Percentiles rank a stretch among this genome's conserved stretches.
These are phyloP conservation scores for Zosterops pallidus DNA, from an alignment of 2,113 vertebrate genomes.

Conservation along the genomic window DNA sequence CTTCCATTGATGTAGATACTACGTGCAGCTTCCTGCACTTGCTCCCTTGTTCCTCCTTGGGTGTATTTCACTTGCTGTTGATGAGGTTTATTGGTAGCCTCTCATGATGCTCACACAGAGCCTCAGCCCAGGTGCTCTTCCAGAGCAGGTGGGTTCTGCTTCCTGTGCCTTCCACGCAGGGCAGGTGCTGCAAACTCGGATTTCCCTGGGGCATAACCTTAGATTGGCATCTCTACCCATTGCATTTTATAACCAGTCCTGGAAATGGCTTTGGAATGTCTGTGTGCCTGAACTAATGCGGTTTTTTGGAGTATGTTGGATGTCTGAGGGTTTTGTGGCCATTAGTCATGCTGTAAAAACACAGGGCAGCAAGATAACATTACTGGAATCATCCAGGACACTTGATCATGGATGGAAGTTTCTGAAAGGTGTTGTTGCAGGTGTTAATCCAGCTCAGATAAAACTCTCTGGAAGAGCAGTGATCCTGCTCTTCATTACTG, in stretches of 20 bases:
- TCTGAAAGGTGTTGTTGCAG: not conserved
- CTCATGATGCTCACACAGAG: not conserved
- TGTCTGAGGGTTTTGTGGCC: not conserved
- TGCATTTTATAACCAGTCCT: rapidly evolving
- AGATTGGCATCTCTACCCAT: not conserved
- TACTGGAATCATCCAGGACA: not conserved
- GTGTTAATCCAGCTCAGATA: not conserved
- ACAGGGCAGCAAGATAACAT: not conserved
- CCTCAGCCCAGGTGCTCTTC: not conserved
- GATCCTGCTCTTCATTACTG: not conserved
- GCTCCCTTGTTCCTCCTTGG: not conserved
- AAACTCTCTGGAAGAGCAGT: not conserved
- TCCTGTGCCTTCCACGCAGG: not conserved
- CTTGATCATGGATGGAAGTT: not conserved
- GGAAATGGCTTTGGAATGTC: not conserved
- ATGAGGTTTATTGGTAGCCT: not conserved
- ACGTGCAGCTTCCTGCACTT: not conserved
- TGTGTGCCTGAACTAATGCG: not conserved
- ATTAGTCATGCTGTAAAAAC: not conserved
- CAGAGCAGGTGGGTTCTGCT: not conserved
- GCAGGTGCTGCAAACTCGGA: not conserved
- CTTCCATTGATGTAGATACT: not conserved
- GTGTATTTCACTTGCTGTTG: not conserved
- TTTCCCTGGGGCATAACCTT: not conserved
- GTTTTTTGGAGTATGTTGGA: not conserved